Conservation (phyloP, 1,140 invertebrate species). For the Euura saliciscinereae region DNA sequence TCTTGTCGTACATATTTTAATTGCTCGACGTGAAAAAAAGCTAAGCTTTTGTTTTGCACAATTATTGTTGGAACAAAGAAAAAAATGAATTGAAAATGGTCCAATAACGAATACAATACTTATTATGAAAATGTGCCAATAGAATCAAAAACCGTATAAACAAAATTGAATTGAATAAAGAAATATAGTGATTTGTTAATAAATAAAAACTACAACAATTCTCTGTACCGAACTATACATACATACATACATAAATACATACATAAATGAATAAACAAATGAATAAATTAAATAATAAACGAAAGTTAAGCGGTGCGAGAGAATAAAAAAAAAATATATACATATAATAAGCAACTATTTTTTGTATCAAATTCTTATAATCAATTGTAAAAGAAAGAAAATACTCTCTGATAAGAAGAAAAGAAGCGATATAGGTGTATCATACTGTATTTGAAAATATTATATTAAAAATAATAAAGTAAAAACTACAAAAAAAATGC, state of each 20-base stretch:
- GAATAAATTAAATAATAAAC: too few relatives aligned
- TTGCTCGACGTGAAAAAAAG: too few relatives aligned
- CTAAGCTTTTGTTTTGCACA: too few relatives aligned
- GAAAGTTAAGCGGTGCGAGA: background rate
- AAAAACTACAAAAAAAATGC: background rate
- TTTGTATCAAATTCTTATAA: slow-evolving; percentile 4
- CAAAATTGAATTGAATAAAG: background rate
- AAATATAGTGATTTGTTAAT: background rate
- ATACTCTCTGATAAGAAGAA: background rate
- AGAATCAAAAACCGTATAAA: background rate
- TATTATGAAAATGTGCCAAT: background rate
- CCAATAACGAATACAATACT: background rate
- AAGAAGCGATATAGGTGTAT: background rate
- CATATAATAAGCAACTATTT: slow-evolving; percentile 4
- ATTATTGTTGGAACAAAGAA: background rate
- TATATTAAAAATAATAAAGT: background rate
- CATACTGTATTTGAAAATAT: background rate
- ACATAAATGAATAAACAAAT: background rate
- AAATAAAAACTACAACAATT: too few relatives aligned
- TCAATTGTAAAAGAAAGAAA: background rate
- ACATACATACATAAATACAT: background rate
- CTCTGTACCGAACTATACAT: too few relatives aligned
- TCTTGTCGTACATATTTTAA: too few relatives aligned
- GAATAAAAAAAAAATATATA: slow-evolving; percentile 1
- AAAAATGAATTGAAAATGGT: background rate